These are phyloP conservation scores for Hemicordylus capensis DNA, from an alignment of 2,113 vertebrate species.

Conservation along the genomic window DNA sequence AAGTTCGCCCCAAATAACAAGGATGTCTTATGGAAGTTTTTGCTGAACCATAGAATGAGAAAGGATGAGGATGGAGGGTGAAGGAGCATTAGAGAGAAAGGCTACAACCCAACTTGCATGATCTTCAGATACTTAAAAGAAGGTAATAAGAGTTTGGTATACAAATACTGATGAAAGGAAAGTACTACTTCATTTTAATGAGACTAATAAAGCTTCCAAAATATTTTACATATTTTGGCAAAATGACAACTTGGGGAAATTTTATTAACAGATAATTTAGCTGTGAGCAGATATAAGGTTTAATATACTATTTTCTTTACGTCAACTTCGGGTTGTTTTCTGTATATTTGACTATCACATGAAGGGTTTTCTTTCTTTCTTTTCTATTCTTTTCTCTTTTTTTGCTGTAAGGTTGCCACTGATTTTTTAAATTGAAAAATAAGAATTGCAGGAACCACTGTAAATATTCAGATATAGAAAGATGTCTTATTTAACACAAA, in stretches of 20 bases:
- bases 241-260: conserved; percentile 58
- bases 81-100: conserved; percentile 61
- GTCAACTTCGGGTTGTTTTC: not conserved
- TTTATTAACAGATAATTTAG: conserved; percentile 69
- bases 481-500: conserved; percentile 1
- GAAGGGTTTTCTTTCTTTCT: too few species aligned
- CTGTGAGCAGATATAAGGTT: conserved; percentile 58
- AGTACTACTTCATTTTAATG: conserved; percentile 70
- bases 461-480: not conserved
- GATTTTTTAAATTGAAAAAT: not conserved
- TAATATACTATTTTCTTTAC: conserved; percentile 47
- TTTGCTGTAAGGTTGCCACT: rapidly evolving
- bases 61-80: not conserved
- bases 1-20: conserved; percentile 31
- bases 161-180: conserved; percentile 72
- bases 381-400: too few species aligned
- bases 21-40: conserved; percentile 30
- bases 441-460: conserved; percentile 7
- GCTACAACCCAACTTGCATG: conserved; percentile 47
- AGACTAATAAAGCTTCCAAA: conserved; percentile 66
- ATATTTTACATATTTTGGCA: conserved; percentile 57
- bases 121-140: conserved; percentile 65
- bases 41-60: not conserved
- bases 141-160: conserved; percentile 45
- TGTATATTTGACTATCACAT: conserved; percentile 27